Evolutionary conservation across 2,113 vertebrate genomes (phyloP).

Genomic region (Hemiprocne comata): DNA sequence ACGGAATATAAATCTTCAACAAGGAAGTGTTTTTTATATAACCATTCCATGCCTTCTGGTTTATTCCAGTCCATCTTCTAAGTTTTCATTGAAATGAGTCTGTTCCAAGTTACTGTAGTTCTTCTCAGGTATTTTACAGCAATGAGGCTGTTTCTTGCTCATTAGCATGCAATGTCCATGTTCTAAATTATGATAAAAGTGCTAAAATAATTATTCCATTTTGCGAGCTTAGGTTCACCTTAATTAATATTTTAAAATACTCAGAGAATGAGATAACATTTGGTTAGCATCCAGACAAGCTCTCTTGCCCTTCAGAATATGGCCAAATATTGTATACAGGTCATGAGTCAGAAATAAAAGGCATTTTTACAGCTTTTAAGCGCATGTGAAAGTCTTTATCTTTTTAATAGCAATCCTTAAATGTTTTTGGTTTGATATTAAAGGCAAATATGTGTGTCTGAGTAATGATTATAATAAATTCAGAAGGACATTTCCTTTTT

Average conservation of each 20-base stretch:
- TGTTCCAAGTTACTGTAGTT: background rate
- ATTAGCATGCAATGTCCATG: background rate
- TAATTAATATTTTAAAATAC: slow-evolving; percentile 48
- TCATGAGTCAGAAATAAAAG: background rate
- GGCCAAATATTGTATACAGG: background rate
- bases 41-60: background rate
- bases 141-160: background rate
- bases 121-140: background rate
- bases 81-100: background rate
- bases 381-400: background rate
- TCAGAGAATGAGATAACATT: slow-evolving; percentile 46
- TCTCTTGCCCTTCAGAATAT: background rate
- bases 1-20: background rate
- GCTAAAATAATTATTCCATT: slow-evolving; percentile 30
- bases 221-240: background rate
- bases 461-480: background rate
- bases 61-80: background rate
- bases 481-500: background rate
- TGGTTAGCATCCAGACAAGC: background rate
- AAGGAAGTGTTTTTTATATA: background rate
- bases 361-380: background rate
- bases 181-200: background rate
- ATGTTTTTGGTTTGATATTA: background rate
- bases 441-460: background rate
- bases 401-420: background rate